Evolutionary conservation across 2,113 vertebrate species (phyloP).

Genomic region (Gambusia affinis): DNA sequence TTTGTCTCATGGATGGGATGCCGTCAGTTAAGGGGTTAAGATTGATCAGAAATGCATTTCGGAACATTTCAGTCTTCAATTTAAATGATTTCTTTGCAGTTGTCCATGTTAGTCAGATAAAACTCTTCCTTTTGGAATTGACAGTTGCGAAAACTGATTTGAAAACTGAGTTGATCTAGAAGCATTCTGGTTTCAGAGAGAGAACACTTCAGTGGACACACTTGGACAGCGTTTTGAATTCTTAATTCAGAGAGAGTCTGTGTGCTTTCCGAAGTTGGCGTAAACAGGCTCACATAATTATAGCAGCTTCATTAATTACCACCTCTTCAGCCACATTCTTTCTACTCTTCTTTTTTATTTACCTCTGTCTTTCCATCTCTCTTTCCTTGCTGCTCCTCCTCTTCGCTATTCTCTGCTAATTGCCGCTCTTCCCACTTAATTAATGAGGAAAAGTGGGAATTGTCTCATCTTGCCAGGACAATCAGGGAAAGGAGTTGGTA

Average conservation of each 20-base stretch:
- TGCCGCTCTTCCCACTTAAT: constrained; percentile 63
- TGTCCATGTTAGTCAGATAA: too few species aligned
- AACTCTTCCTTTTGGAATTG: too few species aligned
- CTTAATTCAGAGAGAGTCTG: constrained; percentile 5
- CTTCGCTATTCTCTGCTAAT: constrained; percentile 62
- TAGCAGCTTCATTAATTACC: constrained; percentile 72
- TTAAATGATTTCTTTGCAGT: too few species aligned
- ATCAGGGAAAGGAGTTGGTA: constrained; percentile 64
- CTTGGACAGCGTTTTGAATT: constrained; percentile 44
- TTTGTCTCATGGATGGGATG: too few species aligned
- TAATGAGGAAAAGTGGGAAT: constrained; percentile 68
- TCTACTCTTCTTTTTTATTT: constrained; percentile 73
- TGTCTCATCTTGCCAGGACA: constrained; percentile 69
- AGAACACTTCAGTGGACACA: constrained; percentile 34
- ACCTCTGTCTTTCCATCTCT: constrained; percentile 75
- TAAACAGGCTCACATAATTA: constrained; percentile 69
- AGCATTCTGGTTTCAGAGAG: neutral
- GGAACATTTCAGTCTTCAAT: too few species aligned
- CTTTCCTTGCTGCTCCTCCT: constrained; percentile 55
- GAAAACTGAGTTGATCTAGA: neutral
- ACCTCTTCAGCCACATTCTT: constrained; percentile 57
- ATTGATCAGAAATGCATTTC: too few species aligned
- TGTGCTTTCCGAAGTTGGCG: constrained; percentile 49
- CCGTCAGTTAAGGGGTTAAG: too few species aligned
- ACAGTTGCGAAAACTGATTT: neutral